These are phyloP conservation scores for Formica aserva DNA, from an alignment of 2,888 invertebrate species.

Conservation along the genomic window DNA sequence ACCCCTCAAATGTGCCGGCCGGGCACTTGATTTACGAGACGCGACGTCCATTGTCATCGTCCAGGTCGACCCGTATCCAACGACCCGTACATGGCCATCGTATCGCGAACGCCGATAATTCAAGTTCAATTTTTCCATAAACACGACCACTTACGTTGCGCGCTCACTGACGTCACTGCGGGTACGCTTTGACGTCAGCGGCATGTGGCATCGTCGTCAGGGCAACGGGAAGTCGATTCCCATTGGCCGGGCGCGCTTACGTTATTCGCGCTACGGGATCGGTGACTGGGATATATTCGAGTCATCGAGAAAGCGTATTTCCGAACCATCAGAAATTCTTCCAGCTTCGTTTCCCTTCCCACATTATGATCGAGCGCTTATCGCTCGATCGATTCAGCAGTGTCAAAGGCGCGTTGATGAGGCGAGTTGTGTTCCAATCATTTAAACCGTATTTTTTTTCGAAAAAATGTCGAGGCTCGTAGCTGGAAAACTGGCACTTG, in stretches of 20 bases:
- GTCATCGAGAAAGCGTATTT: neutral
- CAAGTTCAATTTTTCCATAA: slow-evolving; percentile 78
- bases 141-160: slow-evolving; percentile 76
- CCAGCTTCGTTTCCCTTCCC: neutral
- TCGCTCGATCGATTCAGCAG: neutral
- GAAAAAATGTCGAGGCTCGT: slow-evolving; percentile 75
- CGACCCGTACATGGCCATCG: neutral
- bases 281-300: slow-evolving; percentile 19
- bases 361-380: neutral
- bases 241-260: slow-evolving; percentile 65
- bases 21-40: neutral
- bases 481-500: slow-evolving; percentile 86
- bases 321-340: neutral
- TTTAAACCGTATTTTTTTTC: neutral
- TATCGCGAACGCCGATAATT: slow-evolving; percentile 60
- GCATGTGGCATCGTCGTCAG: slow-evolving; percentile 74
- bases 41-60: neutral
- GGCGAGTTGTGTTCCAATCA: neutral
- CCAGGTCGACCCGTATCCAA: neutral
- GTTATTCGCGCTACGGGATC: slow-evolving; percentile 36
- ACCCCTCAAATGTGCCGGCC: neutral
- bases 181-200: slow-evolving; percentile 78
- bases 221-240: slow-evolving; percentile 72
- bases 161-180: slow-evolving; percentile 79
- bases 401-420: neutral